Evolutionary conservation across 1,140 invertebrate genomes (phyloP), one percentile per base, ranked within the genome.

Genomic region (Diorhabda elongata): DNA sequence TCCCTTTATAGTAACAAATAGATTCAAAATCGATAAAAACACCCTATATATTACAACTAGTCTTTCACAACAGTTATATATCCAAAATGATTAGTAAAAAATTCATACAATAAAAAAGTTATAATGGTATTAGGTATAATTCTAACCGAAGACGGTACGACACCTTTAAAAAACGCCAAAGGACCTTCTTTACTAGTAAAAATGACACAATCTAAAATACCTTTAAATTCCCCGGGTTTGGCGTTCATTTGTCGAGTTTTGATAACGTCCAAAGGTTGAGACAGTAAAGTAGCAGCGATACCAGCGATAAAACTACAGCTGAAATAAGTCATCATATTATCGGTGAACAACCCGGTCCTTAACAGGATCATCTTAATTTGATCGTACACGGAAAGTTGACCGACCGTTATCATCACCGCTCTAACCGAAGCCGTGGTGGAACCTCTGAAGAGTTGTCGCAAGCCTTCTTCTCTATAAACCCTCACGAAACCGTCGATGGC

Each of bases 51-150:
- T 26, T 26, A 26, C 26, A 26, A 26, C 26, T 26, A 26, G 26
- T 26, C 26, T 26, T 26, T 26, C 26, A 26, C 26, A 26, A 26
- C 26, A 26, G 26, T 26, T 26, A 26, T 26, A 52, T 52, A 72
- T 26, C 95, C 95, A 83, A 97, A 97, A 79, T 93, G 90, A 56
- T 88, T 83, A 75, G 93, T 83, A 3, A 98, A 85, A 82, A 98
- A 96, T 84, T 99, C 97, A 73, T 98, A 87, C 81, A 99, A 95
- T 42, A 99, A 87, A 82, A 99, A 99, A 2, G 95, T 96, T 8
- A 99, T 83, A 67, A 99, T 92, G 9, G 97, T 99, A 68, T 99
- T 97, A 2, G 98, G 98, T 44, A 93, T 96, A n/a, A 99, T 85
- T 57, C 98, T 89, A n/a, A 98, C 90, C 85, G 98, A 99, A 4